These are phyloP conservation scores for Tribolium madens DNA, from an alignment of 1,140 invertebrate species.

Conservation along the genomic window DNA sequence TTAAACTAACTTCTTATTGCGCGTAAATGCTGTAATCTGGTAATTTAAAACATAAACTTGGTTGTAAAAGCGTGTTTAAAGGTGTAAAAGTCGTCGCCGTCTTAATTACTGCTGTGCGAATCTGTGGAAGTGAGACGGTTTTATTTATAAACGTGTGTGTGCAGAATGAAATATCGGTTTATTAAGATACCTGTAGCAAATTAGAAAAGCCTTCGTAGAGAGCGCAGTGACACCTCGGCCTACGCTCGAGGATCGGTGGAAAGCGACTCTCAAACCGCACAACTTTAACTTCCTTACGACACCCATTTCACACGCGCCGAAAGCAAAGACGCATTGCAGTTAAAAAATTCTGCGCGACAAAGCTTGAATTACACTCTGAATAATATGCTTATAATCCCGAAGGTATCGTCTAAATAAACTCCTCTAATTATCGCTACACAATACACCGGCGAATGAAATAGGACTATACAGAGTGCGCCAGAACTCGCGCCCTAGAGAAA, in stretches of 20 bases:
- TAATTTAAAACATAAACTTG: not conserved
- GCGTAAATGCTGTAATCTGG: not conserved
- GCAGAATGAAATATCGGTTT: constrained; percentile 11
- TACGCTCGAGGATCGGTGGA: constrained; percentile 4
- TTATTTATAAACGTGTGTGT: constrained; percentile 6
- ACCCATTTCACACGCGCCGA: constrained; percentile 14
- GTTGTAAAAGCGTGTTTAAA: constrained; percentile 11
- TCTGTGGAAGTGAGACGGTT: constrained; percentile 7
- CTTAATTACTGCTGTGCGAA: constrained; percentile 30
- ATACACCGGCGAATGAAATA: no score
- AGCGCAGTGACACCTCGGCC: not conserved
- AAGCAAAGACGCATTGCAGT: constrained; percentile 20
- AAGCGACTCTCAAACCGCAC: constrained; percentile 7
- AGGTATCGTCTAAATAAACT: constrained; percentile 9
- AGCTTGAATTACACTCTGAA: constrained; percentile 12
- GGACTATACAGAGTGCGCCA: no score
- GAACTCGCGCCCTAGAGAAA: no score
- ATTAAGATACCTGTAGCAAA: constrained; percentile 21
- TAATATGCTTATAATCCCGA: constrained; percentile 25
- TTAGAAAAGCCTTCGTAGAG: not conserved
- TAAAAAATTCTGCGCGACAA: constrained; percentile 16
- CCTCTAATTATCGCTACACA: constrained; percentile 19
- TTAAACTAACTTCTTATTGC: not conserved
- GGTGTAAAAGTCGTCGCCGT: constrained; percentile 18
- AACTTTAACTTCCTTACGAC: constrained; percentile 3